Conservation (phyloP, 1,140 invertebrate genomes). For the Holcopasites calliopsidis region DNA sequence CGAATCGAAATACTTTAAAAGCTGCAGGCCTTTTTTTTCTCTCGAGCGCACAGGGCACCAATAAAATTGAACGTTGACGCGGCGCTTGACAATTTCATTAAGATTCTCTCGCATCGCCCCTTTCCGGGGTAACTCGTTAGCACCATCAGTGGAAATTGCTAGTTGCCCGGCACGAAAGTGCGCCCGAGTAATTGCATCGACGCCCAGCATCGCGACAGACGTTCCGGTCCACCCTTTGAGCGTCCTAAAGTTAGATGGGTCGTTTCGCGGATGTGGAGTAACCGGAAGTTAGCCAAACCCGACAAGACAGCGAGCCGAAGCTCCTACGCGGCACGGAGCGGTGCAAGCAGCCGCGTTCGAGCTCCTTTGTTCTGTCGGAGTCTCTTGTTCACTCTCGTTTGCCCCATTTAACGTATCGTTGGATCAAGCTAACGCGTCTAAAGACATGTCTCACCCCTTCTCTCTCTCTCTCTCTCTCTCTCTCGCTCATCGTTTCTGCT, state of each 20-base stretch:
- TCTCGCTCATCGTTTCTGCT: no score
- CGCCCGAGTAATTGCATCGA: constrained; percentile 39
- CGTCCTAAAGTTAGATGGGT: constrained; percentile 44
- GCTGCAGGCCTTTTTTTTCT: no score
- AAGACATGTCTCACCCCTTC: neutral
- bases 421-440: neutral
- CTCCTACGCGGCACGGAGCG: neutral
- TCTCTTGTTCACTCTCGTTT: neutral
- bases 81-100: constrained; percentile 33
- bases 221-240: constrained; percentile 42
- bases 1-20: no score
- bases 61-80: constrained; percentile 5
- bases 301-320: neutral
- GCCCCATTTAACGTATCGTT: constrained; percentile 27
- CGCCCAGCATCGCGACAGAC: constrained; percentile 32
- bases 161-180: constrained; percentile 26
- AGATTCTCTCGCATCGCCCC: constrained; percentile 12
- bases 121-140: constrained; percentile 20
- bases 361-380: constrained; percentile 5
- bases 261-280: constrained; percentile 39
- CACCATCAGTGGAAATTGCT: constrained; percentile 38
- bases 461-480: no score
- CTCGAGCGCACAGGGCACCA: no score
- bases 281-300: constrained; percentile 42
- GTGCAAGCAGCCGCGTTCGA: neutral